These are phyloP conservation scores for Pocillopora grandis DNA, from an alignment of 92 coral and sea anemone genomes.

Conservation along the genomic window DNA sequence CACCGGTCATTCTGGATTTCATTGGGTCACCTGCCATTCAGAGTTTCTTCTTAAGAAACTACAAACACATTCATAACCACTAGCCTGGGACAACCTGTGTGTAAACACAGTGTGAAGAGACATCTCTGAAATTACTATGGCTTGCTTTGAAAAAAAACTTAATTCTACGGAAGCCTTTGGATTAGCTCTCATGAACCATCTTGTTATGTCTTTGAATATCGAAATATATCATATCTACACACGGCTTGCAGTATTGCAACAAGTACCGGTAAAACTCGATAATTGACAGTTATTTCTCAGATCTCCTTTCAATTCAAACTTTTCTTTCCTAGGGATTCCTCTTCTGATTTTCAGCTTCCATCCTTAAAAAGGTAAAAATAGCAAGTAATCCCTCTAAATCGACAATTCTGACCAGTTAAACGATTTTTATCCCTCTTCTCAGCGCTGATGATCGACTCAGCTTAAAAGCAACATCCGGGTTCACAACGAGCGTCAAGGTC, in stretches of 20 bases:
- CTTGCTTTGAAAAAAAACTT: no score
- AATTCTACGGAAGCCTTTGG: no score
- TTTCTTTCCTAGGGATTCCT: slow-evolving; percentile 29
- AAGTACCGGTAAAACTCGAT: no score
- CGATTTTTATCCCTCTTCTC: background rate
- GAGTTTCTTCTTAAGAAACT: background rate
- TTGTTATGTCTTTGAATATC: no score
- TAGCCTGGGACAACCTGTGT: no score
- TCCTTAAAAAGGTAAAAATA: slow-evolving; percentile 4
- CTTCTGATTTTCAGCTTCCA: slow-evolving; percentile 17
- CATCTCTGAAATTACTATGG: no score
- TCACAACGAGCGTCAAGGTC: slow-evolving; percentile 56
- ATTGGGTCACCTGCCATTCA: background rate
- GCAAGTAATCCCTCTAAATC: background rate
- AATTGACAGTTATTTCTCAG: background rate
- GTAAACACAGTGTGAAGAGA: no score
- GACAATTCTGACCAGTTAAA: slow-evolving; percentile 12
- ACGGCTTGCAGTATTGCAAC: no score
- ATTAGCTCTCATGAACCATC: no score
- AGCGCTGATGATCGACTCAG: slow-evolving; percentile 82
- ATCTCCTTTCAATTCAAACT: slow-evolving; percentile 12
- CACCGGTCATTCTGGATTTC: background rate
- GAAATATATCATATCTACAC: no score
- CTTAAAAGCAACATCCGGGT: slow-evolving; percentile 56
- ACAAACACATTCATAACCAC: no score